phyloP scores from a whole-genome alignment of 2,797 vertebrate genomes.

The Brachyalestes nurse region DNA sequence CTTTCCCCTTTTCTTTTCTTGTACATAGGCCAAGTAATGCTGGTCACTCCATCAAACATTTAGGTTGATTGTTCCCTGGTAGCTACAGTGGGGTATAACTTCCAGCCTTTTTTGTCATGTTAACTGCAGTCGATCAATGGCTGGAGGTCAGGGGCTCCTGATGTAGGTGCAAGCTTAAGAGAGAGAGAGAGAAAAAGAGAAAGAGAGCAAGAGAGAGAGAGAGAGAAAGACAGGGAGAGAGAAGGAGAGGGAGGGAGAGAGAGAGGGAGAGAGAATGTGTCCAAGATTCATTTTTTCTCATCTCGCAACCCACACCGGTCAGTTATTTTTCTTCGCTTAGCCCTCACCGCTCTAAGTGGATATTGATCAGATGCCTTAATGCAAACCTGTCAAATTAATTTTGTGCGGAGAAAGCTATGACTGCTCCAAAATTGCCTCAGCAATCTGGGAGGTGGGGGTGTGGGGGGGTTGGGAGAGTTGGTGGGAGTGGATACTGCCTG shows the following conservation, averaged over 20 bases:
- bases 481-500: conserved; percentile 78
- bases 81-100: conserved; percentile 84
- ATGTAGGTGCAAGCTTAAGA: conserved; percentile 91
- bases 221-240: conserved; percentile 57
- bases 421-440: conserved; percentile 96
- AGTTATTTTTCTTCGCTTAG: conserved; percentile 99
- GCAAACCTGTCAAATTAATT: conserved; percentile 99
- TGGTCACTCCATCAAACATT: conserved; percentile 86
- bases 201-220: too few species aligned
- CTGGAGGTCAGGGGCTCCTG: conserved; percentile 86
- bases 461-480: conserved; percentile 23
- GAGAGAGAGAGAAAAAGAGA: not conserved
- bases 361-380: conserved; percentile 99
- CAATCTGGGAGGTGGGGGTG: conserved; percentile 67
- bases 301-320: conserved; percentile 87
- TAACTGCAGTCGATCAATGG: conserved; percentile 92
- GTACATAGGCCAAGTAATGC: conserved; percentile 67
- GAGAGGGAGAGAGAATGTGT: conserved; percentile 72
- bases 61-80: conserved; percentile 88
- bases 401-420: conserved; percentile 96
- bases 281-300: conserved; percentile 99
- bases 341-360: conserved; percentile 98
- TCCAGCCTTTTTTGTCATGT: conserved; percentile 89
- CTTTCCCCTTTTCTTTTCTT: conserved; percentile 48
- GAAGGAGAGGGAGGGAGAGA: conserved; percentile 59